Evolutionary conservation across 2,888 invertebrate species (phyloP), one percentile per base, ranked within the genome.

Genomic region (Lepidochrysops patricia): DNA sequence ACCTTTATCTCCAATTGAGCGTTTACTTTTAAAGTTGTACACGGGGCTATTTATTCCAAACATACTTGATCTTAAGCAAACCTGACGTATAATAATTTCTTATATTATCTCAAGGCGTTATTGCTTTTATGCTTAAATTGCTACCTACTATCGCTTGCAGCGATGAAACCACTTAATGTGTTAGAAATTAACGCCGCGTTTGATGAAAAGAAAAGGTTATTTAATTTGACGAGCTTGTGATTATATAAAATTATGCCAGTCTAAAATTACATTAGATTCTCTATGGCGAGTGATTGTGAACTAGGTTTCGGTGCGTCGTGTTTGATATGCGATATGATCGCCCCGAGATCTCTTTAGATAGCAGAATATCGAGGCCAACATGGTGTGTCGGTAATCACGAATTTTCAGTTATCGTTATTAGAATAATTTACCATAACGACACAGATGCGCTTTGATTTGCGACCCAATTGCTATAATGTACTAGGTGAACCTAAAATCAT

Each of bases 301-400:
- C 68, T 70, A 66, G 72, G 67, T 70, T 69, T 73, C 67, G 64
- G 71, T 71, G 69, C 65, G 68, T 72, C 72, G 67, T 70, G 68
- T 76, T 75, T 77, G 77, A 81, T 80, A 67, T 61, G 65, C 64
- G 71, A 69, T 70, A 68, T 68, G 69, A 68, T 71, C 75, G 77
- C 79, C 82, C 73, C 64, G 68, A 76, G 77, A 79, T 80, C 74
- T 79, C 72, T 80, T 76, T 68, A 76, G 81, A 82, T 83, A 80
- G 69, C 68, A 71, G 63, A 71, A 67, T 72, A 84, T 76, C 77
- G 72, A 75, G 80, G 80, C 64, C 82, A 74, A 60, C 68, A 66
- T 67, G 69, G 73, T 69, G 69, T 65, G 72, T 67, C 68, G 71
- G 67, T 71, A 64, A 70, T 67, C 60, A 32, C 23, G 58, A 15